Evolutionary conservation across 2,113 vertebrate genomes (phyloP).

Genomic region (Apteryx mantelli): DNA sequence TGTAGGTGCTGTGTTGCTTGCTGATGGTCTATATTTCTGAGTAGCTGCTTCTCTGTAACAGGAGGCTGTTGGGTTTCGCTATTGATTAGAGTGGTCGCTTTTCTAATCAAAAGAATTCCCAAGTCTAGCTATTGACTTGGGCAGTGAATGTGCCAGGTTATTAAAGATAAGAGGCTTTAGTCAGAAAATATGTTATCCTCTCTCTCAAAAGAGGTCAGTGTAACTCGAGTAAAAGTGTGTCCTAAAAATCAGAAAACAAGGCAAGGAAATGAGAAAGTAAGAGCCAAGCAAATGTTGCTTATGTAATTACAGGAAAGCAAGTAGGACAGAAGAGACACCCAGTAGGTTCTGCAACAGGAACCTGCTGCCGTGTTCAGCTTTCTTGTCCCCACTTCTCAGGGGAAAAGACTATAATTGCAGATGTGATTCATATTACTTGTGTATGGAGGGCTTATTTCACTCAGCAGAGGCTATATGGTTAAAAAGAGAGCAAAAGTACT

Average conservation of each 20-base stretch:
- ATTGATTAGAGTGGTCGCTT: constrained; percentile 21
- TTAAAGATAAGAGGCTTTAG: constrained; percentile 48
- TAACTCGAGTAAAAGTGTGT: constrained; percentile 45
- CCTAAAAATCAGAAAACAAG: constrained; percentile 59
- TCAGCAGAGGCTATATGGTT: neutral
- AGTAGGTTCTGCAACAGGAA: no score
- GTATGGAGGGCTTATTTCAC: fast-evolving
- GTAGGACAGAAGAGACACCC: constrained; percentile 23
- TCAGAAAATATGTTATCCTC: constrained; percentile 35
- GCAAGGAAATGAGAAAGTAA: neutral
- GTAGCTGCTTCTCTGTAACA: neutral
- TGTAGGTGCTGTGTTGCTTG: neutral
- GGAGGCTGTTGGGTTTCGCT: neutral
- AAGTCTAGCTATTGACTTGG: constrained; percentile 15
- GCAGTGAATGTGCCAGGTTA: neutral
- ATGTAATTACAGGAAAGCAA: constrained; percentile 38
- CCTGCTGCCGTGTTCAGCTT: neutral
- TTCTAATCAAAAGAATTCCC: constrained; percentile 50
- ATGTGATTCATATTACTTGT: neutral
- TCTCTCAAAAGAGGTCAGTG: constrained; percentile 55
- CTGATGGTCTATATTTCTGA: neutral
- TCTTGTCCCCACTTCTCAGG: fast-evolving
- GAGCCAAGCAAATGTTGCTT: constrained; percentile 40
- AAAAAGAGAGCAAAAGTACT: neutral
- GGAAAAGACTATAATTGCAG: neutral